Evolutionary conservation across 1,140 invertebrate genomes (phyloP).

Genomic region (Varroa destructor): DNA sequence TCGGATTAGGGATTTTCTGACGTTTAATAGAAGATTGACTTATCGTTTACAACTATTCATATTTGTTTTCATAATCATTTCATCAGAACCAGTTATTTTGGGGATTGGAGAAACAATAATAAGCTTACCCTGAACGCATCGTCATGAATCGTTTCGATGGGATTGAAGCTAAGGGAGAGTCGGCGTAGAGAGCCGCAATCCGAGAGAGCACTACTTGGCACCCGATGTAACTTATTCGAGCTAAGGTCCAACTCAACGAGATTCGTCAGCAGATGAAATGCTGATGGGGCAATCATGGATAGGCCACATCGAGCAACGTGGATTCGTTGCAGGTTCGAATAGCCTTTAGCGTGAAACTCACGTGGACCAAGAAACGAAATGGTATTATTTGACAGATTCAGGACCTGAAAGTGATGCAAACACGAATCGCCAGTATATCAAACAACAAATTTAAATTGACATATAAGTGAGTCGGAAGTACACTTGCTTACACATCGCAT

Average conservation of each 20-base stretch:
- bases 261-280: conserved; percentile 36
- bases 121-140: conserved; percentile 50
- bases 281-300: conserved; percentile 59
- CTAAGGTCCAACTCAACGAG: conserved; percentile 61
- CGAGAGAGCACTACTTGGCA: conserved; percentile 56
- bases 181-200: conserved; percentile 58
- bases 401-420: conserved; percentile 55
- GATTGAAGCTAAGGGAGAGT: conserved; percentile 56
- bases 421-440: too few relatives aligned
- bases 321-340: conserved; percentile 70
- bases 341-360: conserved; percentile 59
- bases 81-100: too few relatives aligned
- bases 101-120: too few relatives aligned
- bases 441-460: too few relatives aligned
- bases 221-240: conserved; percentile 52
- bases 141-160: conserved; percentile 52
- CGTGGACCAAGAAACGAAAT: conserved; percentile 62
- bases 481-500: too few relatives aligned
- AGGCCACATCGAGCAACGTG: conserved; percentile 65
- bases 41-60: too few relatives aligned
- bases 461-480: too few relatives aligned
- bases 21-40: too few relatives aligned
- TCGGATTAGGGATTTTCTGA: too few relatives aligned
- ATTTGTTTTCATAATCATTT: too few relatives aligned
- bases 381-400: conserved; percentile 72